A percentile compares a stretch with the other conserved stretches of the same genome.
phyloP scores from a whole-genome alignment of 2,797 vertebrate genomes.

The Karalla daura region DNA sequence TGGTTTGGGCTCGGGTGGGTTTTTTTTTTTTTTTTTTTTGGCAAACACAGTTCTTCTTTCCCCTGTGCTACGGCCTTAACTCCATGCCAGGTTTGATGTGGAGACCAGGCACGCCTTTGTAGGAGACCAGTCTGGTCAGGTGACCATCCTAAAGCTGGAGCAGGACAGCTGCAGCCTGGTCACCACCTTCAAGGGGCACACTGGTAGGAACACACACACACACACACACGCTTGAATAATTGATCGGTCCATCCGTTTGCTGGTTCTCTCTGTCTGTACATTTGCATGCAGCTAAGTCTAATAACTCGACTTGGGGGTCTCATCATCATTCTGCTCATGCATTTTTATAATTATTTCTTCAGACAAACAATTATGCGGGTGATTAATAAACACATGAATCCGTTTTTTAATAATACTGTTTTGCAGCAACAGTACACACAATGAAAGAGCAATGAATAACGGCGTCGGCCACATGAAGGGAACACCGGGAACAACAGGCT shows the following conservation, averaged over 20 bases:
- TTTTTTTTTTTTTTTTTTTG: too few relatives aligned
- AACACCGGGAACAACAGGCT: too few relatives aligned
- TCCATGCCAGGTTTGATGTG: slow-evolving; percentile 91
- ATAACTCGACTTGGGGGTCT: too few relatives aligned
- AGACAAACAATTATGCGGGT: background rate
- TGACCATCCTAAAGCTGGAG: slow-evolving; percentile 98
- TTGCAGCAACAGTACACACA: background rate
- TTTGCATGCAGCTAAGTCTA: too few relatives aligned
- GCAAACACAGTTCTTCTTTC: slow-evolving; percentile 70
- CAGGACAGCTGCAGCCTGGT: slow-evolving; percentile 95
- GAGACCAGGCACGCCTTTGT: slow-evolving; percentile 97
- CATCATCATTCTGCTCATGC: too few relatives aligned
- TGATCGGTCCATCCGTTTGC: background rate
- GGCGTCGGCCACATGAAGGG: background rate
- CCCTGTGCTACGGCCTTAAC: too few relatives aligned
- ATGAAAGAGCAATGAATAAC: background rate
- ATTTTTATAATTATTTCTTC: too few relatives aligned
- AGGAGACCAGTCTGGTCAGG: slow-evolving; percentile 97
- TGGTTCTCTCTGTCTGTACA: background rate
- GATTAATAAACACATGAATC: background rate
- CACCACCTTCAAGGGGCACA: slow-evolving; percentile 97
- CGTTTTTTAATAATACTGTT: background rate
- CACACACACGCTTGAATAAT: background rate
- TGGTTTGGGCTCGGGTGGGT: too few relatives aligned
- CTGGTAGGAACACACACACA: slow-evolving; percentile 83